Conservation (phyloP, 2,797 vertebrate species). For the Dermochelys coriacea region DNA sequence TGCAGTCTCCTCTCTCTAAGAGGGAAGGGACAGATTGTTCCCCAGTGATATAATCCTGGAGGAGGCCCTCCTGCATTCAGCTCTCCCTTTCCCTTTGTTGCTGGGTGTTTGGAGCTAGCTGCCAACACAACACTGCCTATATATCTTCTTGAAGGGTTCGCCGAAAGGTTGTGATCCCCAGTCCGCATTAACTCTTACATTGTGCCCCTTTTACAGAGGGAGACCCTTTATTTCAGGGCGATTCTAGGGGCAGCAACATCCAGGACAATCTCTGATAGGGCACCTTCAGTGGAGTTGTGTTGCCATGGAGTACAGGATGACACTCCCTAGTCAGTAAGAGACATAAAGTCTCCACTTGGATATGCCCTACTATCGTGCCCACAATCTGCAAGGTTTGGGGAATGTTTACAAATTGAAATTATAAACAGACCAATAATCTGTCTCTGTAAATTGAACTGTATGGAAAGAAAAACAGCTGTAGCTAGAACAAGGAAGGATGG, state of each 20-base stretch:
- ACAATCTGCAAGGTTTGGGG: background rate
- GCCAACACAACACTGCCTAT: background rate
- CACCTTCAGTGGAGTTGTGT: background rate
- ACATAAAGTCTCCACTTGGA: background rate
- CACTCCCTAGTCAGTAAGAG: background rate
- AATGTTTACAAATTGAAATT: background rate
- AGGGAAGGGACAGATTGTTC: background rate
- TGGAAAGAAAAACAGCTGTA: background rate
- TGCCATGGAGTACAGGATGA: background rate
- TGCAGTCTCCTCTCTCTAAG: too few species aligned
- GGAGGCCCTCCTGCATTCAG: too few species aligned
- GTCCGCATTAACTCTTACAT: background rate
- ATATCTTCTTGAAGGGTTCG: background rate
- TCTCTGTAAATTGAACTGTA: background rate
- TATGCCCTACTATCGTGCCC: background rate
- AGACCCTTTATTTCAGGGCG: background rate
- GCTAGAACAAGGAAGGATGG: background rate
- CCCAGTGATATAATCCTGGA: too few species aligned
- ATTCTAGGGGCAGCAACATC: background rate
- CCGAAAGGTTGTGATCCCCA: background rate
- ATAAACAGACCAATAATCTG: background rate
- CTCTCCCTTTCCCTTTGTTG: too few species aligned
- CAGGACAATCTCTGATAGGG: too few species aligned
- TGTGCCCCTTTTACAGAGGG: background rate
- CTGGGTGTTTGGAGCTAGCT: too few species aligned